phyloP scores from a whole-genome alignment of 2,888 invertebrate genomes.

The Coenonympha glycerion region DNA sequence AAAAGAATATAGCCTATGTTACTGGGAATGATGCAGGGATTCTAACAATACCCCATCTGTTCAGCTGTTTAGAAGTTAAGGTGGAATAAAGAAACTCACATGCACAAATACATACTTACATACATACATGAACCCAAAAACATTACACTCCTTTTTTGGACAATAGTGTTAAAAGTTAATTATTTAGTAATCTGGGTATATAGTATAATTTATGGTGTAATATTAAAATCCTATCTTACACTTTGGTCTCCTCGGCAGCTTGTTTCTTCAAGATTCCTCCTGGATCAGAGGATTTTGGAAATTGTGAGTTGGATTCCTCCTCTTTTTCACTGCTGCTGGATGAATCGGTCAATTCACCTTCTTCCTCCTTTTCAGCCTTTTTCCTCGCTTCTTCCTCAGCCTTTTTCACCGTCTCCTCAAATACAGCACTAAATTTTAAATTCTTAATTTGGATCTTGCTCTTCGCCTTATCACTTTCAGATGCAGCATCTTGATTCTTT shows the following conservation, averaged over 20 bases:
- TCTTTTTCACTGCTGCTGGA: constrained; percentile 58
- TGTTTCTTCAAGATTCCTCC: constrained; percentile 66
- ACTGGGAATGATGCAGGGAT: too few species aligned
- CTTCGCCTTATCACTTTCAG: constrained; percentile 60
- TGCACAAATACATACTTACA: too few species aligned
- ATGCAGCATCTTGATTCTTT: constrained; percentile 39
- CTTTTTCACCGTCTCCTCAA: constrained; percentile 79
- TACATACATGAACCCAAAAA: too few species aligned
- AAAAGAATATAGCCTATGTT: too few species aligned
- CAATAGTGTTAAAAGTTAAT: too few species aligned
- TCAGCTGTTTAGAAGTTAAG: too few species aligned
- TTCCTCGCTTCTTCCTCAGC: constrained; percentile 78
- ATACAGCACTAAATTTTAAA: constrained; percentile 80
- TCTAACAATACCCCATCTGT: too few species aligned
- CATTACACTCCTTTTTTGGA: too few species aligned
- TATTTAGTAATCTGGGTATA: too few species aligned
- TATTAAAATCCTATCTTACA: constrained; percentile 47
- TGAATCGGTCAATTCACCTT: constrained; percentile 77
- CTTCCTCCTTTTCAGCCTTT: constrained; percentile 78
- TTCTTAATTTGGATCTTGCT: constrained; percentile 81
- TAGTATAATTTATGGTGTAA: too few species aligned
- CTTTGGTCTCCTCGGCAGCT: constrained; percentile 70
- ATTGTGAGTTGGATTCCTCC: constrained; percentile 55
- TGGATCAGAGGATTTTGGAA: constrained; percentile 66
- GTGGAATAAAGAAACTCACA: too few species aligned